Percentiles rank a stretch among this genome's conserved stretches.
phyloP scores from a whole-genome alignment of 2,113 vertebrate genomes.

The Pelobates fuscus region DNA sequence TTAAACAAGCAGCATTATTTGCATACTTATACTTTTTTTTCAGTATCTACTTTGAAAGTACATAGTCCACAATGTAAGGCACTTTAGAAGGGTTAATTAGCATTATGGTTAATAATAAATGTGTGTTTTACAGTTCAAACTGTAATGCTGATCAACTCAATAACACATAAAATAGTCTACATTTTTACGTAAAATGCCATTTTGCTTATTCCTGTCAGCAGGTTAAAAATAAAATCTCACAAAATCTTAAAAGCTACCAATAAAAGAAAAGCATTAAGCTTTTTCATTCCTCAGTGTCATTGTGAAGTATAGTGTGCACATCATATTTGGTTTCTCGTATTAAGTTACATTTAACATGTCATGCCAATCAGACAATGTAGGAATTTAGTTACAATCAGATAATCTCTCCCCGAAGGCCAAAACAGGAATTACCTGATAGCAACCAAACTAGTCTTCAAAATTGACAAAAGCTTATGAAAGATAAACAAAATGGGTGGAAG shows the following conservation, averaged over 20 bases:
- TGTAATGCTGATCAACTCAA: no score
- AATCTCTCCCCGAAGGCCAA: constrained; percentile 25
- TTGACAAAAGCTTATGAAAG: constrained; percentile 8
- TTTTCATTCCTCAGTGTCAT: constrained; percentile 33
- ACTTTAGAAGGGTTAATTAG: no score
- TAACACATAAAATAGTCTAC: no score
- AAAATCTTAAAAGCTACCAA: constrained; percentile 21
- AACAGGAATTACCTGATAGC: constrained; percentile 39
- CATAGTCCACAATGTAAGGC: no score
- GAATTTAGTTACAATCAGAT: constrained; percentile 39
- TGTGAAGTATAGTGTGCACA: constrained; percentile 11
- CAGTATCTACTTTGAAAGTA: no score
- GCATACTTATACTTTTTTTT: no score
- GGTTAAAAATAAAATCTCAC: not conserved
- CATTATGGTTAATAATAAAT: no score
- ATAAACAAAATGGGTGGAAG: not conserved
- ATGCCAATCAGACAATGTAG: constrained; percentile 34
- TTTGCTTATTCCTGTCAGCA: not conserved
- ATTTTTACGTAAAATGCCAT: not conserved
- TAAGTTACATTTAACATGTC: constrained; percentile 38
- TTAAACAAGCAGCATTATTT: no score
- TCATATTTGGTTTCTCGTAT: constrained; percentile 39
- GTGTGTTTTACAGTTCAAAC: no score
- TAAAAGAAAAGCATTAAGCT: constrained; percentile 21
- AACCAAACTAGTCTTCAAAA: constrained; percentile 14